Percentiles rank a stretch among this genome's conserved stretches.
Conservation (phyloP, 1,140 invertebrate genomes). For the Portunus trituberculatus region DNA sequence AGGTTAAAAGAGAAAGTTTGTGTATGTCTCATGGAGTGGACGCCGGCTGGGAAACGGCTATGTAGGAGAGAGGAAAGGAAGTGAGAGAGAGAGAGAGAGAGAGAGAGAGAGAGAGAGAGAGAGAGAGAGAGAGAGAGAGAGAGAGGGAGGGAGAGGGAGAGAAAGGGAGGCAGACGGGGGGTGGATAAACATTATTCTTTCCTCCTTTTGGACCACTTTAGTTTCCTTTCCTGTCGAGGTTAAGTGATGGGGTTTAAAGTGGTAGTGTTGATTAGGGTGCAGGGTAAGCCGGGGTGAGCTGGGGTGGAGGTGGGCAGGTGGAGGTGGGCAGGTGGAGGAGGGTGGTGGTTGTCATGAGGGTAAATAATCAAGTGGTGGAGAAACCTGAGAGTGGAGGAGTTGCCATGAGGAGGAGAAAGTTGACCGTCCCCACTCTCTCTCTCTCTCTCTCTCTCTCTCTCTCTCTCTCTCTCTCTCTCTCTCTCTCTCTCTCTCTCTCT, state of each 20-base stretch:
- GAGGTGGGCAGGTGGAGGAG: not conserved
- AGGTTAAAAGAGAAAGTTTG: constrained; percentile 12
- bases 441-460: constrained; percentile 1
- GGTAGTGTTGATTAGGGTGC: not conserved
- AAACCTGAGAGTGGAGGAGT: not conserved
- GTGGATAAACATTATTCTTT: no score
- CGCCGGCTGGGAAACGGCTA: no score
- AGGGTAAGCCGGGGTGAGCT: not conserved
- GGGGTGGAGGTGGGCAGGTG: not conserved
- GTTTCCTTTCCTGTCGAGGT: not conserved
- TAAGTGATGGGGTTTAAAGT: not conserved
- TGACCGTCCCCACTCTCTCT: not conserved
- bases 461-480: constrained; percentile 33
- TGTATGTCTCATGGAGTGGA: not conserved
- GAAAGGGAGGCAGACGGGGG: not conserved
- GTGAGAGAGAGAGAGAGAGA: no score
- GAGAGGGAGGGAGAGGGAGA: not conserved
- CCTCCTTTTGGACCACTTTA: not conserved
- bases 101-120: not conserved
- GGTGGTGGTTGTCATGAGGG: not conserved
- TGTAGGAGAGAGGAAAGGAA: no score
- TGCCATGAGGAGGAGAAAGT: constrained; percentile 23
- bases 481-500: not conserved
- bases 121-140: not conserved
- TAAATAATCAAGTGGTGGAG: not conserved